phyloP scores from a whole-genome alignment of 2,113 vertebrate genomes.

The Sterna hirundo region DNA sequence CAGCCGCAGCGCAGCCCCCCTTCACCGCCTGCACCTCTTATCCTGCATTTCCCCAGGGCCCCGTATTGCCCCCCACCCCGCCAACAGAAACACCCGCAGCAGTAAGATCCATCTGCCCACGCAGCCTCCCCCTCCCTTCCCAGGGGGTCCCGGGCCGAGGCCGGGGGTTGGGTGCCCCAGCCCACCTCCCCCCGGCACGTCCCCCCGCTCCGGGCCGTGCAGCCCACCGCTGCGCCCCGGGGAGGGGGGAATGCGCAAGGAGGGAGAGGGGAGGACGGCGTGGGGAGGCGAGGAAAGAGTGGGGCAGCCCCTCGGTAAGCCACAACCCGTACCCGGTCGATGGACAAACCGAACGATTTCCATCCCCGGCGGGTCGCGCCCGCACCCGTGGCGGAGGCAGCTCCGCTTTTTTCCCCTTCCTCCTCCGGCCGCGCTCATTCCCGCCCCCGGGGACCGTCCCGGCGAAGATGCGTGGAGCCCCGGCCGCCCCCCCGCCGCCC shows the following conservation, averaged over 20 bases:
- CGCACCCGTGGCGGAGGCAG: neutral
- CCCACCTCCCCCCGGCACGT: neutral
- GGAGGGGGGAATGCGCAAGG: neutral
- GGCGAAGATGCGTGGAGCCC: neutral
- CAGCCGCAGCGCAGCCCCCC: neutral
- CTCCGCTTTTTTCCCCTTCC: neutral
- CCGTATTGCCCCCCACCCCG: no score
- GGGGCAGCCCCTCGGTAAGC: neutral
- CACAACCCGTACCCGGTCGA: neutral
- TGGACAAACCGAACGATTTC: accelerated
- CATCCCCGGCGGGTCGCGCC: neutral
- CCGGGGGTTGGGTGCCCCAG: neutral
- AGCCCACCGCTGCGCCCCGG: neutral
- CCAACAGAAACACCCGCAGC: neutral
- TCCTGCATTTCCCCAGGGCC: neutral
- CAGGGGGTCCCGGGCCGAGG: neutral
- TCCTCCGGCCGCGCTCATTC: neutral
- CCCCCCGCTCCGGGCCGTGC: neutral
- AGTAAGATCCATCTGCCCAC: neutral
- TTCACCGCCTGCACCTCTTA: neutral
- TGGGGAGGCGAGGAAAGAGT: neutral
- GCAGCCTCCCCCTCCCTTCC: neutral
- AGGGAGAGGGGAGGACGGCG: neutral
- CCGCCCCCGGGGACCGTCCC: neutral
- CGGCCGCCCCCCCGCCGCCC: neutral